Percentiles rank a stretch among this genome's conserved stretches.
Evolutionary conservation across 2,797 vertebrate genomes (phyloP).

Genomic region (Enteromius argenteus): DNA sequence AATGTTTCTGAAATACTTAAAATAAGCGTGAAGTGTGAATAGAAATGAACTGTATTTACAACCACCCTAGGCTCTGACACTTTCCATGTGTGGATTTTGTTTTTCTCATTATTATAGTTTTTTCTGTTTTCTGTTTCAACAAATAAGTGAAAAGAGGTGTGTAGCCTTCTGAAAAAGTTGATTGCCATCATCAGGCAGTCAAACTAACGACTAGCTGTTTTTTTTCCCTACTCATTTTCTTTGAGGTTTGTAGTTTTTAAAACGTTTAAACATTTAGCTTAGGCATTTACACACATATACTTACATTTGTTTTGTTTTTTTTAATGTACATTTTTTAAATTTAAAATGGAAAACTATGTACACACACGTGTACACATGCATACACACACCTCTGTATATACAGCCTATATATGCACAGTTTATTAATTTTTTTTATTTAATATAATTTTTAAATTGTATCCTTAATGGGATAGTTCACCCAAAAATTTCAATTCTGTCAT

Average conservation of each 20-base stretch:
- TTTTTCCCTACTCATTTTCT: not conserved
- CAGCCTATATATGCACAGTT: not conserved
- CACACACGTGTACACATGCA: too few relatives aligned
- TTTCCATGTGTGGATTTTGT: not conserved
- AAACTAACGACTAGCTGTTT: too few relatives aligned
- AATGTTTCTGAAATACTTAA: not conserved
- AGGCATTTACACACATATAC: not conserved
- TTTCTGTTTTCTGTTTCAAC: not conserved
- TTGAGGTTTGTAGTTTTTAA: not conserved
- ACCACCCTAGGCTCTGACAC: too few relatives aligned
- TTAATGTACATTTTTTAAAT: too few relatives aligned
- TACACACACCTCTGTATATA: too few relatives aligned
- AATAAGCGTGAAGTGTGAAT: not conserved
- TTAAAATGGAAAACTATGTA: too few relatives aligned
- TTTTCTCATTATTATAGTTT: not conserved
- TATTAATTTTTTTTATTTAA: not conserved
- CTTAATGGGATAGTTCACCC: too few relatives aligned
- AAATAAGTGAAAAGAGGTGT: not conserved
- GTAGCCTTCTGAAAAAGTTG: not conserved
- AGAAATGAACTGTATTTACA: too few relatives aligned
- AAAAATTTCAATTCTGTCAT: too few relatives aligned
- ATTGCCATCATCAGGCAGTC: too few relatives aligned
- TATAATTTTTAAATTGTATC: not conserved
- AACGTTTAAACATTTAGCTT: not conserved
- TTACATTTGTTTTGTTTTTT: too few relatives aligned